A percentile compares a stretch with the other conserved stretches of the same genome.
phyloP scores from a whole-genome alignment of 2,797 vertebrate genomes.

The Megaceryle alcyon region DNA sequence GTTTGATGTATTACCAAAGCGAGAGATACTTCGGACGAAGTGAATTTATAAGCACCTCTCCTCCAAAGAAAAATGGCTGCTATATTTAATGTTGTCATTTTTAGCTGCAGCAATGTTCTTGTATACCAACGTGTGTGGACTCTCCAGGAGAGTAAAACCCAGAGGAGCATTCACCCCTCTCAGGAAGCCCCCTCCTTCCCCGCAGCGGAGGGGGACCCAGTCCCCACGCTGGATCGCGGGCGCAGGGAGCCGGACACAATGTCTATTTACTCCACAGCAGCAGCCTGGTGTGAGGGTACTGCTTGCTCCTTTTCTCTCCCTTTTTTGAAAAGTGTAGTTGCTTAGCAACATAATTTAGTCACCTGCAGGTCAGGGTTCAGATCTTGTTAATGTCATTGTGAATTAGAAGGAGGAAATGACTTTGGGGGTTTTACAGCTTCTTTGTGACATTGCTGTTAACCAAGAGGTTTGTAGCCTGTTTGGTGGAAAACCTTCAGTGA shows the following conservation, averaged over 20 bases:
- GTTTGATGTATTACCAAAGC: constrained; percentile 80
- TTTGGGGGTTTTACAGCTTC: constrained; percentile 60
- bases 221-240: not conserved
- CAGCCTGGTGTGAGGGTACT: not conserved
- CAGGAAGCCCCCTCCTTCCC: not conserved
- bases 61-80: constrained; percentile 80
- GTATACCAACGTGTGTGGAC: constrained; percentile 41
- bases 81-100: constrained; percentile 84
- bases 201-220: not conserved
- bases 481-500: not conserved
- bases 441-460: constrained; percentile 51
- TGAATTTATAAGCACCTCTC: constrained; percentile 80
- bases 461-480: not conserved
- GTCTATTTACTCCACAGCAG: not conserved
- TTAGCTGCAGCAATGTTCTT: constrained; percentile 74
- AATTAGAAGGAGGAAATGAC: constrained; percentile 72
- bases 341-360: constrained; percentile 73
- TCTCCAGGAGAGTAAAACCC: not conserved
- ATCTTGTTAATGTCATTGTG: constrained; percentile 72
- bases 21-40: constrained; percentile 75
- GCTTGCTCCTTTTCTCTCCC: not conserved
- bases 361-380: constrained; percentile 73
- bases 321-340: constrained; percentile 43
- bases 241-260: not conserved
- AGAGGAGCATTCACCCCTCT: not conserved